phyloP scores from a whole-genome alignment of 37 sponge, comb jelly and placozoan genomes.

The Diacarnus erythraeanus region DNA sequence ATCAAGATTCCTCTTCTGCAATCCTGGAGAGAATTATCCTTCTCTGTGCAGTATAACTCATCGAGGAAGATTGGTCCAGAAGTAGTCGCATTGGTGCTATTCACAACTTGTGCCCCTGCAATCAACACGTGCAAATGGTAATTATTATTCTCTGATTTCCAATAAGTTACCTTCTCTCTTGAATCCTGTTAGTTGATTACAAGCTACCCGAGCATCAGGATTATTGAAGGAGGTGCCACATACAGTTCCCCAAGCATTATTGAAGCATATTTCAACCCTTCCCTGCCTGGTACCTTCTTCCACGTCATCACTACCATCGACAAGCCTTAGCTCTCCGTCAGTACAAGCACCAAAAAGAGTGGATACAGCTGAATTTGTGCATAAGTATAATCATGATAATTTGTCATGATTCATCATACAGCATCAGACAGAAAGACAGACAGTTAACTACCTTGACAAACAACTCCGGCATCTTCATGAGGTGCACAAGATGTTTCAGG shows the following conservation, averaged over 20 bases:
- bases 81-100: neutral
- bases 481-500: neutral
- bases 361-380: neutral
- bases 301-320: neutral
- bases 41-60: constrained; percentile 11
- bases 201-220: constrained; percentile 1
- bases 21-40: constrained; percentile 3
- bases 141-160: neutral
- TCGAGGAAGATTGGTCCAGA: constrained; percentile 41
- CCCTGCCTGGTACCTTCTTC: neutral
- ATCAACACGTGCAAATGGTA: too few species aligned
- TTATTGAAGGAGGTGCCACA: neutral
- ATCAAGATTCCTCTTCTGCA: neutral
- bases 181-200: constrained; percentile 1
- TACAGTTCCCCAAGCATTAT: constrained; percentile 4
- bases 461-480: constrained; percentile 1
- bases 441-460: constrained; percentile 2
- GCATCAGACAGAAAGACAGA: neutral
- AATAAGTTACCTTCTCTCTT: neutral
- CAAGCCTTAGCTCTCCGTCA: neutral
- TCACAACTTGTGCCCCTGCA: neutral
- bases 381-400: neutral
- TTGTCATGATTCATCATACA: neutral
- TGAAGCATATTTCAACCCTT: constrained; percentile 1
- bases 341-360: neutral